Conservation (phyloP, 2,113 vertebrate genomes). For the Hippocampus comes region DNA sequence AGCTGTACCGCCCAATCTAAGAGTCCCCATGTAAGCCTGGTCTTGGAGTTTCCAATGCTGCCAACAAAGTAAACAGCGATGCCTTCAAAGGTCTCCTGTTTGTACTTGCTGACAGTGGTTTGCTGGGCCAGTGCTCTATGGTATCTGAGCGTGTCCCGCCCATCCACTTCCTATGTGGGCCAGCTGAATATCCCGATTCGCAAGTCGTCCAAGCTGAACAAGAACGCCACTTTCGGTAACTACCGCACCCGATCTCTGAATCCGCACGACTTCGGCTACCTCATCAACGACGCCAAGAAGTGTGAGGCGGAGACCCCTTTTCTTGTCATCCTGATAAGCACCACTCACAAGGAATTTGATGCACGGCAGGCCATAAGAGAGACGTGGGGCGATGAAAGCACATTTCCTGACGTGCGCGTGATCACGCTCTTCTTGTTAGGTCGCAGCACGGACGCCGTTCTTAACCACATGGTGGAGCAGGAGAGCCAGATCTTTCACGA, state of each 20-base stretch:
- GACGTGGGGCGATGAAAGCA: conserved; percentile 96
- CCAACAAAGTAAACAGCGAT: conserved; percentile 75
- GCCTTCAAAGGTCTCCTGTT: conserved; percentile 96
- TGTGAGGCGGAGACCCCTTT: conserved; percentile 86
- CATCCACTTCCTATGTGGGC: conserved; percentile 84
- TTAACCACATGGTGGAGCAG: conserved; percentile 98
- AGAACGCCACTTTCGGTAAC: conserved; percentile 87
- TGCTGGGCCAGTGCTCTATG: conserved; percentile 98
- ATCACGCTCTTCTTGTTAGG: conserved; percentile 91
- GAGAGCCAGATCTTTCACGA: conserved; percentile 98
- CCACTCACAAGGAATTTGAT: conserved; percentile 97
- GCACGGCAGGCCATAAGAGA: conserved; percentile 97
- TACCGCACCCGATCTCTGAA: conserved; percentile 94
- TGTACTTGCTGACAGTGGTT: conserved; percentile 94
- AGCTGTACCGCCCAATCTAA: conserved; percentile 67
- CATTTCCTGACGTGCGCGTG: conserved; percentile 85
- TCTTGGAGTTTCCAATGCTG: conserved; percentile 35
- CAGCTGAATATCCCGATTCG: conserved; percentile 79
- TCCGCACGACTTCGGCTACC: conserved; percentile 90
- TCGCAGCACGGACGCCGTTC: conserved; percentile 83
- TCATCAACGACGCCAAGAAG: conserved; percentile 92
- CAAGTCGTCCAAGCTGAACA: conserved; percentile 68
- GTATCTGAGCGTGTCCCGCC: conserved; percentile 92
- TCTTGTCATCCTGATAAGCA: conserved; percentile 95
- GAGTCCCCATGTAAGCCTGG: conserved; percentile 57